Base-by-base conservation (phyloP, 1,140 invertebrate species). In the Holcopasites calliopsidis region DNA sequence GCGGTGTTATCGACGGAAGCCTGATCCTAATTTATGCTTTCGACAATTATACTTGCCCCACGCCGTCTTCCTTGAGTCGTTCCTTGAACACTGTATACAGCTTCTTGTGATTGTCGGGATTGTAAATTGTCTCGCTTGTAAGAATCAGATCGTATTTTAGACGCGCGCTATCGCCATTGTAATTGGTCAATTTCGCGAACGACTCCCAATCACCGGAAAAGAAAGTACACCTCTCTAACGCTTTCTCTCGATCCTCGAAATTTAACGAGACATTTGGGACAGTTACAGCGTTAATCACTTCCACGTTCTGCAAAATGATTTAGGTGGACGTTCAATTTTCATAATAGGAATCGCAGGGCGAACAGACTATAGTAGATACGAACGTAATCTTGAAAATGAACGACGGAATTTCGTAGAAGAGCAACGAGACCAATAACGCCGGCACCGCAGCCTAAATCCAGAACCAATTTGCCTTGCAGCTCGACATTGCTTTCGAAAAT, bases 331-430 rank as follows among this genome's bases (percentile, higher is more conserved):
- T 5, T 10, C 2, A 0, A 55, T n/a, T 54, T 76, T 74, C n/a
- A n/a, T n/a, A n/a, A 18, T 70, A 84, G 84, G 52, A 86, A 80
- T 0, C n/a, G 18, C 1, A n/a, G 26, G 1, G 6, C 1, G 7
- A 28, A 23, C 31, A 21, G 4, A 23, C 6, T 6, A 5, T n/a
- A 2, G 44, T 26, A 5, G 10, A 73, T 72, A 80, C 94, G 93
- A 93, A 98, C 97, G 93, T 97, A 98, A 93, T 98, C 97, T 92
- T 98, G 97, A 92, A 98, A 98, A 87, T 96, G 94, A 31, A 97
- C 96, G 28, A 57, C 66, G 3, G 96, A 94, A 64, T 94, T 95
- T 85, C 93, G 92, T 16, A 93, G 86, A 60, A 95, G 91, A 47
- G 95, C 92, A 86, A 95, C 92, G 38, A 98, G 93, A 55, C 97